These are phyloP conservation scores for Thunnus thynnus DNA, from an alignment of 2,113 vertebrate species.

Conservation along the genomic window DNA sequence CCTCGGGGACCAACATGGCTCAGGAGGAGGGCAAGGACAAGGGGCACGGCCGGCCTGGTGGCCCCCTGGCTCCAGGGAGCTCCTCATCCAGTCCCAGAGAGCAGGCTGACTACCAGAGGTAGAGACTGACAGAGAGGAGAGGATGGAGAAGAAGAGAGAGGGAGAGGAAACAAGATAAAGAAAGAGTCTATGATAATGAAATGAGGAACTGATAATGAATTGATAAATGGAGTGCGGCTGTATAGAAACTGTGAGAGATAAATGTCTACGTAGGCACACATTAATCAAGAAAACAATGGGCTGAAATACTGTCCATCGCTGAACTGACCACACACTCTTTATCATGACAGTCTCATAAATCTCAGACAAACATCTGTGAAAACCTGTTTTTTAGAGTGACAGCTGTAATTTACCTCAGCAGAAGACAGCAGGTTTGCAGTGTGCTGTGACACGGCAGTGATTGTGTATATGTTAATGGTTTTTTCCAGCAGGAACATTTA, in stretches of 20 bases:
- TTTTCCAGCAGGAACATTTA: constrained; percentile 17
- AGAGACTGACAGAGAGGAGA: constrained; percentile 67
- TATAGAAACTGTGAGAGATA: constrained; percentile 30
- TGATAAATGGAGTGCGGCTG: constrained; percentile 7
- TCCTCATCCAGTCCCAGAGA: constrained; percentile 84
- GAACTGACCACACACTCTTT: constrained; percentile 22
- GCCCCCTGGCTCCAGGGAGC: constrained; percentile 70
- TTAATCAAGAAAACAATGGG: constrained; percentile 37
- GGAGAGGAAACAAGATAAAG: constrained; percentile 3
- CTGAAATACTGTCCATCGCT: constrained; percentile 41
- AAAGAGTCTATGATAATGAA: constrained; percentile 3
- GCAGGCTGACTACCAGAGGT: constrained; percentile 85
- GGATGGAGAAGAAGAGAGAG: constrained; percentile 5
- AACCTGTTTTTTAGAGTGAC: constrained; percentile 33
- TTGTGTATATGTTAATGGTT: constrained; percentile 67
- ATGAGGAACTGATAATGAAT: constrained; percentile 4
- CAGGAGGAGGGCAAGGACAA: constrained; percentile 85
- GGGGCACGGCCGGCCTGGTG: constrained; percentile 61
- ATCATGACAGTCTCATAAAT: constrained; percentile 35
- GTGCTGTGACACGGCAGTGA: constrained; percentile 27
- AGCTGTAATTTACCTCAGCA: constrained; percentile 64
- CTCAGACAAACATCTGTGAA: constrained; percentile 60
- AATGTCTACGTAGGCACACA: constrained; percentile 29
- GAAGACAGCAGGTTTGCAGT: constrained; percentile 42
- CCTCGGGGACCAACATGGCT: constrained; percentile 59